Percentiles rank a stretch among this genome's conserved stretches.
phyloP scores from a whole-genome alignment of 2,797 vertebrate genomes.

The Steatocranus sp. region DNA sequence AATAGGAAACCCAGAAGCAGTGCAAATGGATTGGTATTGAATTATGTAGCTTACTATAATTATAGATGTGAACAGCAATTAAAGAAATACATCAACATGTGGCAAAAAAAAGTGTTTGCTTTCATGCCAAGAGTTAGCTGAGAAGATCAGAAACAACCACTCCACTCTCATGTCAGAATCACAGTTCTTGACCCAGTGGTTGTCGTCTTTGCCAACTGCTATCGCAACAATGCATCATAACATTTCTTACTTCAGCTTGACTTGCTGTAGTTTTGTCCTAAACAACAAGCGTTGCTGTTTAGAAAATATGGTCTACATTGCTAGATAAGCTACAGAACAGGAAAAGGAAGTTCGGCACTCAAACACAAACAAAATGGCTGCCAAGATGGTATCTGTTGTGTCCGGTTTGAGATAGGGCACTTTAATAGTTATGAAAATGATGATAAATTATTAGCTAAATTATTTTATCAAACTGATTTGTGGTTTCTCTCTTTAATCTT shows the following conservation, averaged over 20 bases:
- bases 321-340: not conserved
- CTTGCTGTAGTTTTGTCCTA: not conserved
- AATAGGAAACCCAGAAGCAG: not conserved
- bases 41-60: not conserved
- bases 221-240: fast-evolving
- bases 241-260: not conserved
- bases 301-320: not conserved
- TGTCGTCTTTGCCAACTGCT: not conserved
- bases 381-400: not conserved
- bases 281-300: not conserved
- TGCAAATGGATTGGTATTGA: not conserved
- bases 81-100: not conserved
- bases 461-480: not conserved
- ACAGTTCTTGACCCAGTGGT: not conserved
- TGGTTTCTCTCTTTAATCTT: not conserved
- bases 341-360: not conserved
- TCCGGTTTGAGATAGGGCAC: not conserved
- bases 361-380: not conserved
- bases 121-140: not conserved
- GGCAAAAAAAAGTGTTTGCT: not conserved
- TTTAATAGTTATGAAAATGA: not conserved
- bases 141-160: not conserved
- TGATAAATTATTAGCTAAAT: not conserved
- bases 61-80: not conserved
- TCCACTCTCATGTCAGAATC: not conserved